phyloP scores from a whole-genome alignment of 2,797 vertebrate genomes.

The Triplophysa yarkandensis region DNA sequence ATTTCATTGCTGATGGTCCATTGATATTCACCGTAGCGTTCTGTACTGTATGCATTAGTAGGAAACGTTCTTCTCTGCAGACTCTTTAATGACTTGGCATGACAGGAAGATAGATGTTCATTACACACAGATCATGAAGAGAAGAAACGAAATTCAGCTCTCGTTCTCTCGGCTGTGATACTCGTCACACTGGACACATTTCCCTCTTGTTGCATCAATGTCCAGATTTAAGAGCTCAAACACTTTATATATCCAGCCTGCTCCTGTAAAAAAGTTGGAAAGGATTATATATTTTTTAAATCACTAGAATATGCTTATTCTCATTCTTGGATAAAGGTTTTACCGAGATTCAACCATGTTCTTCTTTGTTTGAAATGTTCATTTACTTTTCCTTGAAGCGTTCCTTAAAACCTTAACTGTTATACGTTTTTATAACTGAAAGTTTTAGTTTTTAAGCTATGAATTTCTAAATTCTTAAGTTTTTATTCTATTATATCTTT shows the following conservation, averaged over 20 bases:
- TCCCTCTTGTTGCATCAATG: constrained; percentile 13
- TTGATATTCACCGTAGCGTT: background rate
- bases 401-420: too few relatives aligned
- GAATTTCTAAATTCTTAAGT: too few relatives aligned
- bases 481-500: too few relatives aligned
- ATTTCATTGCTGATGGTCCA: background rate
- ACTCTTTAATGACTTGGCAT: background rate
- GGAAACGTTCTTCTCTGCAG: background rate
- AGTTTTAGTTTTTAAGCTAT: too few relatives aligned
- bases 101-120: background rate
- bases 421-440: too few relatives aligned
- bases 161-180: background rate
- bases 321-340: background rate
- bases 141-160: background rate
- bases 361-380: too few relatives aligned
- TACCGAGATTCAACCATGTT: too few relatives aligned
- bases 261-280: background rate
- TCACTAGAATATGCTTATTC: background rate
- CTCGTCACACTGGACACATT: background rate
- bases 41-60: background rate
- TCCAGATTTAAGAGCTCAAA: background rate
- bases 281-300: background rate
- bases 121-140: constrained; percentile 7
- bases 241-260: constrained; percentile 4
- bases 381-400: too few relatives aligned